Base-by-base conservation (phyloP, 2,113 vertebrate species). In the Lophura nycthemera region DNA sequence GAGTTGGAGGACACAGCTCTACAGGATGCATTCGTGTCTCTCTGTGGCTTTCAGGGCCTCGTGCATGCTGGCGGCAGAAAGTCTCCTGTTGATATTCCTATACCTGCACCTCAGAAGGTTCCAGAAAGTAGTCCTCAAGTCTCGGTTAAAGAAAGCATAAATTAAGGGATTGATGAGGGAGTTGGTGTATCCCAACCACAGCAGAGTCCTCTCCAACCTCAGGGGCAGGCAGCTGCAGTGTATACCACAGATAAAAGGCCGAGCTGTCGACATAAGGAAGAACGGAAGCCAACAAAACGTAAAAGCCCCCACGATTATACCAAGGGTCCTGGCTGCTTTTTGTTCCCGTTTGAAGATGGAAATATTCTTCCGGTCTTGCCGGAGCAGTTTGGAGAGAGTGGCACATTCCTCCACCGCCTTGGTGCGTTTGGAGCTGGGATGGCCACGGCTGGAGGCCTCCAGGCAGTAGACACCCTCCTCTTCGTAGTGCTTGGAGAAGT, bases 291-390 rank as follows among this genome's bases (percentile, higher is more conserved):
- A 98, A 82, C 98, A 98, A 14, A 98, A 97, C 0, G 97, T 97
- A 91, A 98, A 98, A 2, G 96, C 96, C 6, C 98, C 98, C 22
- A 98, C 92, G 1, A 98, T 98, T 61, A 98, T 97, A 21, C 98
- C 97, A 11, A 98, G 96, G 43, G 98, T 98, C 86, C 97, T 91
- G 61, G 98, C 98, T 1, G 98, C 97, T 64, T 98, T 98, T 76
- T 98, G 98, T 88, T 98, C 97, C 92, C 96, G 13, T 90, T 98
- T 98, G 96, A 98, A 98, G 95, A 98, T 98, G 78, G 97, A 98
- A n/a, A 98, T 97, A 56, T 98, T 98, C 94, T 97, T 97, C 25
- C 97, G 81, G 67, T 98, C 97, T 9, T 97, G 97, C 11, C 95
- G 93, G 32, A 98, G 97, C 42, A 98, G 94, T 78, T 97, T 98